These are phyloP conservation scores for Acronicta alni DNA, from an alignment of 2,888 invertebrate genomes.

Conservation along the genomic window DNA sequence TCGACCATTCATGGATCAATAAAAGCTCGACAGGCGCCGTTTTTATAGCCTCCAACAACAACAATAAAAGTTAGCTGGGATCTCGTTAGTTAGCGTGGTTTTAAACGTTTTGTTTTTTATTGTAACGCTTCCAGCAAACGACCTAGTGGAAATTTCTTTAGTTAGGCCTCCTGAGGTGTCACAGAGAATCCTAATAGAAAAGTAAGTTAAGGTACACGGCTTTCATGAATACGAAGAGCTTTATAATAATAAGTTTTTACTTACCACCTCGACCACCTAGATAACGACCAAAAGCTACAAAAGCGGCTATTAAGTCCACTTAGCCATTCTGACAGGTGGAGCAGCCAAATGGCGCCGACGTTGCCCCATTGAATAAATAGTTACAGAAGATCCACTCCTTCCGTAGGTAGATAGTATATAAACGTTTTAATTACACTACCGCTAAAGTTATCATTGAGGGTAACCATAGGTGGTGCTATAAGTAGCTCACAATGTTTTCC, in stretches of 20 bases:
- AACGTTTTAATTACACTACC: too few species aligned
- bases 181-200: background rate
- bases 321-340: conserved; percentile 7
- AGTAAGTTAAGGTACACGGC: too few species aligned
- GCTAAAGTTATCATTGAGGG: too few species aligned
- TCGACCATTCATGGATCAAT: conserved; percentile 58
- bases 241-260: background rate
- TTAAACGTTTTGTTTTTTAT: conserved; percentile 45
- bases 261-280: background rate
- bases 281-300: background rate
- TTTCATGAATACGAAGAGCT: background rate
- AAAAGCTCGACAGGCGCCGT: conserved; percentile 63
- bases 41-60: conserved; percentile 65
- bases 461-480: too few species aligned
- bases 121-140: conserved; percentile 25
- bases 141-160: conserved; percentile 9
- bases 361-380: background rate
- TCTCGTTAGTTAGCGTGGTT: conserved; percentile 61
- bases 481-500: too few species aligned
- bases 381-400: conserved; percentile 5
- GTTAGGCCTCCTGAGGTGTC: too few species aligned
- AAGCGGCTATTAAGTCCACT: background rate
- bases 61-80: conserved; percentile 61
- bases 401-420: too few species aligned
- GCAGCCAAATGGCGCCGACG: conserved; percentile 1